Evolutionary conservation across 2,797 vertebrate species (phyloP).

Genomic region (Myotis myotis): DNA sequence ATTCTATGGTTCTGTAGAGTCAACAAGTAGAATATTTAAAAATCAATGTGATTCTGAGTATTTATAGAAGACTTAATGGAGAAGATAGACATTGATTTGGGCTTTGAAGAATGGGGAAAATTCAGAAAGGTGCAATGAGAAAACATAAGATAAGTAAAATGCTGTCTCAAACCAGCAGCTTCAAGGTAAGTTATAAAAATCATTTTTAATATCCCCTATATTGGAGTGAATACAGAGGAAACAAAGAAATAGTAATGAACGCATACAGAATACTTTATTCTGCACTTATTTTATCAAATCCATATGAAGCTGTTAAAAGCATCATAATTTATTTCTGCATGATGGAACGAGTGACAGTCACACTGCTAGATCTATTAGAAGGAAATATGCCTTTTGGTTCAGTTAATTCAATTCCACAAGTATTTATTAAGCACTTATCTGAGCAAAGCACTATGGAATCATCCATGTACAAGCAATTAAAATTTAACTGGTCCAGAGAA

Average conservation of each 20-base stretch:
- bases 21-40: constrained; percentile 12
- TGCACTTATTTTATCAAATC: constrained; percentile 44
- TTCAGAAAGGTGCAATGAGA: not conserved
- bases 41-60: not conserved
- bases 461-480: constrained; percentile 78
- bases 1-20: not conserved
- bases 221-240: not conserved
- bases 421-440: constrained; percentile 78
- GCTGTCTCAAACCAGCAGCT: not conserved
- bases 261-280: not conserved
- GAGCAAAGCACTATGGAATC: constrained; percentile 73
- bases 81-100: not conserved
- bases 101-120: not conserved
- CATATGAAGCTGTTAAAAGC: constrained; percentile 43
- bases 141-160: not conserved
- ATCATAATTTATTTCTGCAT: constrained; percentile 53
- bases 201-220: not conserved
- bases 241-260: not conserved
- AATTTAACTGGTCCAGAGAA: constrained; percentile 70
- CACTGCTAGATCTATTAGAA: constrained; percentile 65
- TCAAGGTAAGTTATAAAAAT: constrained; percentile 23
- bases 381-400: constrained; percentile 69
- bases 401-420: constrained; percentile 74
- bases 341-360: constrained; percentile 58
- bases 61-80: not conserved